These are phyloP conservation scores for Choloepus hoffmanni DNA, from an alignment of 2,113 vertebrate species.

Conservation along the genomic window DNA sequence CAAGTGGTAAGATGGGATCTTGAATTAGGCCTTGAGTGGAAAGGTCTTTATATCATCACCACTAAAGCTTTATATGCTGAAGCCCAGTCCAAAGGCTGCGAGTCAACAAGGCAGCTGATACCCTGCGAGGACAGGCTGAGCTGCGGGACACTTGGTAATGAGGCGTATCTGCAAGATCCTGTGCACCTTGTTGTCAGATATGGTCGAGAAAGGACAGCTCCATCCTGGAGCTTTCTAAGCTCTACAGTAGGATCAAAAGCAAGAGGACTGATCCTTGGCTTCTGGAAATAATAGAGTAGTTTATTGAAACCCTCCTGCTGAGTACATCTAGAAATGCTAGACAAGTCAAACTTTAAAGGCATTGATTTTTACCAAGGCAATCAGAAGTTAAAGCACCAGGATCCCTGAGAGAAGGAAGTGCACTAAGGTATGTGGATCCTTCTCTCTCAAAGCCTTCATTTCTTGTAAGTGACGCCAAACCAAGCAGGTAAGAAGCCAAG, in stretches of 20 bases:
- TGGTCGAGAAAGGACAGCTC: background rate
- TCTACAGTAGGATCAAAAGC: background rate
- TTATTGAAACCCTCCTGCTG: background rate
- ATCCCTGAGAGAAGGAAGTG: background rate
- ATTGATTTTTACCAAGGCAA: background rate
- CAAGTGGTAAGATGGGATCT: background rate
- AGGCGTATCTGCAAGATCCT: rapidly evolving
- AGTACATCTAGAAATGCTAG: background rate
- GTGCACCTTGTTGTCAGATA: background rate
- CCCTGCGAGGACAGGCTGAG: background rate
- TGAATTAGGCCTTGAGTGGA: background rate
- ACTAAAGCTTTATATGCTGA: background rate
- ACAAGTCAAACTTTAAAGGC: background rate
- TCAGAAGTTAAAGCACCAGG: background rate
- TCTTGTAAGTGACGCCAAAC: background rate
- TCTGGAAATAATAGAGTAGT: background rate
- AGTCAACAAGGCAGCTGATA: background rate
- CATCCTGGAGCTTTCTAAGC: background rate
- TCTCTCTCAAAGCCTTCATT: background rate
- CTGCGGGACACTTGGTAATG: background rate
- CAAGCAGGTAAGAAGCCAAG: background rate
- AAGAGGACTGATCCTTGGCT: background rate
- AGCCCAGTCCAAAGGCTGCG: background rate
- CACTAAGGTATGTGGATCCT: background rate
- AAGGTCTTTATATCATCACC: background rate